Percentiles rank a stretch among this genome's conserved stretches.
Conservation (phyloP, 2,888 invertebrate genomes). For the Rhorus exstirpatorius region DNA sequence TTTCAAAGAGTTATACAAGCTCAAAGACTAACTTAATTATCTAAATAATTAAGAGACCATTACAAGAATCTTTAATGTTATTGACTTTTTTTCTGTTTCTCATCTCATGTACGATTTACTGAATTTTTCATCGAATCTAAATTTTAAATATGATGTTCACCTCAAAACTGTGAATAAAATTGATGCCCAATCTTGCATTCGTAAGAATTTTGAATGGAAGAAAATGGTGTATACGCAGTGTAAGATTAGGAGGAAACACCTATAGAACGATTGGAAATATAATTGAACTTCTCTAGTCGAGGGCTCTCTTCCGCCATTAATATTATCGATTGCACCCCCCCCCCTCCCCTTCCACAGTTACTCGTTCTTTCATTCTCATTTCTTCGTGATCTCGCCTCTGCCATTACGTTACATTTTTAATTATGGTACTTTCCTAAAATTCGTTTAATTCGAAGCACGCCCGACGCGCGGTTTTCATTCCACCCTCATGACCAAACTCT, state of each 20-base stretch:
- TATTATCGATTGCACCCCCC: constrained; percentile 73
- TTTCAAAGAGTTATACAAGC: no score
- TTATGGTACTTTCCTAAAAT: constrained; percentile 56
- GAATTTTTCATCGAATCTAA: no score
- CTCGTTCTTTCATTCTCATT: constrained; percentile 42
- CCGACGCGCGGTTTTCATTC: constrained; percentile 52
- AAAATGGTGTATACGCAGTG: not conserved
- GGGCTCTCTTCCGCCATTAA: constrained; percentile 75
- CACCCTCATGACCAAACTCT: constrained; percentile 32
- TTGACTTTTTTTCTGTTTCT: no score
- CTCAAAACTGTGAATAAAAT: not conserved
- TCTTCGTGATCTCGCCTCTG: constrained; percentile 10
- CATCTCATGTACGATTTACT: no score
- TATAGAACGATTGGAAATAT: constrained; percentile 76
- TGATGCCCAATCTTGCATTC: not conserved
- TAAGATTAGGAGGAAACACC: not conserved
- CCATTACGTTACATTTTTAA: constrained; percentile 60
- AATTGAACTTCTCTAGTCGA: constrained; percentile 74
- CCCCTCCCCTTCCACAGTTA: no score
- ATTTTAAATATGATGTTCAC: no score
- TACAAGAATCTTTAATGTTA: no score
- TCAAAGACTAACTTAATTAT: no score
- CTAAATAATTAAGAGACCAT: no score
- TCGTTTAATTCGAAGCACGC: constrained; percentile 63
- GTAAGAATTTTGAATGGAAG: not conserved